Percentiles rank a stretch among this genome's conserved stretches.
These are phyloP conservation scores for Phycodurus eques DNA, from an alignment of 2,113 vertebrate species.

Conservation along the genomic window DNA sequence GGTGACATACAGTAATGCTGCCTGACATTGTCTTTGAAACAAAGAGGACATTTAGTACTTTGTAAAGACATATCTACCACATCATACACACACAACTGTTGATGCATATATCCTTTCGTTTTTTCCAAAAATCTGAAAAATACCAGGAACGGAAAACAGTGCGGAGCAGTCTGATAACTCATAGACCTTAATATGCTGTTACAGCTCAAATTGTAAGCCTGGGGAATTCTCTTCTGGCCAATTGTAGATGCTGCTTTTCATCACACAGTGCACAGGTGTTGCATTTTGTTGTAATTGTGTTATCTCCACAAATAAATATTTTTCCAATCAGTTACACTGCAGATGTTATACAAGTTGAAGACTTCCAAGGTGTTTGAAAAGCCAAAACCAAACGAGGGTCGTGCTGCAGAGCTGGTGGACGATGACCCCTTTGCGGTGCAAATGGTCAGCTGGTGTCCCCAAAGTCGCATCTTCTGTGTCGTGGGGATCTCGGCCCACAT, in stretches of 20 bases:
- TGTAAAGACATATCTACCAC: background rate
- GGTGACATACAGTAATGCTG: too few relatives aligned
- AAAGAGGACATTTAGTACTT: too few relatives aligned
- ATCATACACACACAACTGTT: background rate
- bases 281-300: background rate
- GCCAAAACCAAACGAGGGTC: constrained; percentile 82
- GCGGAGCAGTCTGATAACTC: background rate
- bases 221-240: background rate
- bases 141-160: background rate
- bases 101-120: background rate
- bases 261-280: background rate
- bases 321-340: constrained; percentile 84
- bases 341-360: constrained; percentile 98
- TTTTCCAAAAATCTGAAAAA: background rate
- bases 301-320: background rate
- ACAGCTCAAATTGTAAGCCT: background rate
- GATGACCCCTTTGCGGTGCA: constrained; percentile 96
- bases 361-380: constrained; percentile 97
- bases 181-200: background rate
- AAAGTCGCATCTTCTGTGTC: constrained; percentile 94
- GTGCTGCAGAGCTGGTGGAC: constrained; percentile 84
- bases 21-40: too few relatives aligned
- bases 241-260: background rate
- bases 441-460: constrained; percentile 96
- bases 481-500: constrained; percentile 93